Percentiles rank a stretch among this genome's conserved stretches.
Conservation (phyloP, 2,888 invertebrate genomes). For the Erebia palarica region DNA sequence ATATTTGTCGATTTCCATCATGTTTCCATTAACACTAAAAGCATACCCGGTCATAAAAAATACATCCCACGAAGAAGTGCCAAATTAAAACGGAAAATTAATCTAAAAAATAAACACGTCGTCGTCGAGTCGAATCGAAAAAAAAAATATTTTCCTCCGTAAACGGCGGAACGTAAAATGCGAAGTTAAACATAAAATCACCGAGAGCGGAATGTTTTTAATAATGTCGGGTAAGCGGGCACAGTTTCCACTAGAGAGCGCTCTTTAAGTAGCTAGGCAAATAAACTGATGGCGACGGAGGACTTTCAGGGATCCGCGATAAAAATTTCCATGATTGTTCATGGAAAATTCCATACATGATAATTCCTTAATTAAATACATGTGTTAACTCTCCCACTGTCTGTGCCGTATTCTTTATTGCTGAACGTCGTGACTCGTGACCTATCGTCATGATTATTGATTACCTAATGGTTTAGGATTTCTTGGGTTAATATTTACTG, state of each 20-base stretch:
- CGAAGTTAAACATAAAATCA: slow-evolving; percentile 39
- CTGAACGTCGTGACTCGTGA: no score
- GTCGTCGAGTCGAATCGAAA: slow-evolving; percentile 2
- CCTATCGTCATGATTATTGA: no score
- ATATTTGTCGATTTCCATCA: no score
- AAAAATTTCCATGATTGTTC: background rate
- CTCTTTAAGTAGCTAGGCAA: slow-evolving; percentile 57
- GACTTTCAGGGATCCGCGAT: slow-evolving; percentile 35
- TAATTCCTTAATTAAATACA: no score
- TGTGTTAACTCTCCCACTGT: no score
- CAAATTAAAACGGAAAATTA: slow-evolving; percentile 17
- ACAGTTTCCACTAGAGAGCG: slow-evolving; percentile 53
- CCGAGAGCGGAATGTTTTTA: slow-evolving; percentile 43
- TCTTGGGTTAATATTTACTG: no score
- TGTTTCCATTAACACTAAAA: no score
- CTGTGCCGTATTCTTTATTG: no score
- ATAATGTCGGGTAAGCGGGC: slow-evolving; percentile 43
- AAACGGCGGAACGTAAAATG: slow-evolving; percentile 34
- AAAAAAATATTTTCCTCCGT: slow-evolving; percentile 30
- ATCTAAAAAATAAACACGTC: slow-evolving; percentile 23
- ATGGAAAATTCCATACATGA: no score
- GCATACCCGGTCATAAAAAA: background rate
- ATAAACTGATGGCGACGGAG: slow-evolving; percentile 50
- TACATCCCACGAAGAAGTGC: background rate
- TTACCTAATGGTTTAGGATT: no score